Evolutionary conservation across 2,113 vertebrate species (phyloP).

Genomic region (Actenoides lindsayi): DNA sequence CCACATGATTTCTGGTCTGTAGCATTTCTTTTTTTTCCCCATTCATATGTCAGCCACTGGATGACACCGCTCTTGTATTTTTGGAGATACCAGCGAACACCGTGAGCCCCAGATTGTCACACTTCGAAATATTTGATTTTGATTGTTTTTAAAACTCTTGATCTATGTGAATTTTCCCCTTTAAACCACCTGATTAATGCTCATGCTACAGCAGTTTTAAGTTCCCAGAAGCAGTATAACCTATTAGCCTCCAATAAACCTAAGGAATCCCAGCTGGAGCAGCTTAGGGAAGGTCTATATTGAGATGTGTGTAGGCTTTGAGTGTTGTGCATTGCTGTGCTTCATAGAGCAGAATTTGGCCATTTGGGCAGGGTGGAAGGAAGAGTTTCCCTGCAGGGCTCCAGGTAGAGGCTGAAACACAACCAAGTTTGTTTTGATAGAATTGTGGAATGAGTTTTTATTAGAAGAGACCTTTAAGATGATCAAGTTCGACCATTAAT

Average conservation of each 20-base stretch:
- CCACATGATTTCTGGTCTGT: neutral
- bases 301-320: neutral
- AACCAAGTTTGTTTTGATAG: neutral
- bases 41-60: neutral
- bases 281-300: neutral
- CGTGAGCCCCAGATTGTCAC: neutral
- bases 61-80: neutral
- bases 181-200: neutral
- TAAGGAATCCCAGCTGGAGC: conserved; percentile 20
- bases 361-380: neutral
- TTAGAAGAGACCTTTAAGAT: neutral
- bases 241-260: neutral
- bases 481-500: neutral
- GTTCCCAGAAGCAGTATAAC: neutral
- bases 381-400: neutral
- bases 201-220: neutral
- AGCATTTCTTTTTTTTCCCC: neutral
- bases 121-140: neutral
- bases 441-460: neutral
- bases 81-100: neutral
- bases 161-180: neutral
- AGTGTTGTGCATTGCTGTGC: neutral
- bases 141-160: neutral
- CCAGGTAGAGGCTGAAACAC: neutral
- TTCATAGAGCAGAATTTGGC: neutral